phyloP scores from a whole-genome alignment of 2,113 vertebrate genomes.

The Chrysemys picta region DNA sequence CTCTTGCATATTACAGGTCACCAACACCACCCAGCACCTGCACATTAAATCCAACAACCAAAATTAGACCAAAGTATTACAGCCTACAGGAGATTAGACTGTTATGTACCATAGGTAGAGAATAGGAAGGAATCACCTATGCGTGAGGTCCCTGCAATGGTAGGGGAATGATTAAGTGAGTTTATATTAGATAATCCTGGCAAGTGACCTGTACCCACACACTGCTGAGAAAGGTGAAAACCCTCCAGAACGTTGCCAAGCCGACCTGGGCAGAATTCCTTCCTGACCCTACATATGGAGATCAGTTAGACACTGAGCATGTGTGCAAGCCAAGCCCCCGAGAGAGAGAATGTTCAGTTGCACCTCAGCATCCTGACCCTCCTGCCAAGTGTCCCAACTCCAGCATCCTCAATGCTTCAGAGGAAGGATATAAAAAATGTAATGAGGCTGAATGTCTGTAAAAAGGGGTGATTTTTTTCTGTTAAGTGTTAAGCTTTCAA shows the following conservation, averaged over 20 bases:
- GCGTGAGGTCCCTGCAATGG: background rate
- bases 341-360: background rate
- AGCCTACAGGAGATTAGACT: background rate
- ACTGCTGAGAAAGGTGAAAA: background rate
- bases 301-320: background rate
- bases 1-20: background rate
- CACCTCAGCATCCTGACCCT: background rate
- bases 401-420: background rate
- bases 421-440: background rate
- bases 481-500: background rate
- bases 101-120: background rate
- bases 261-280: background rate
- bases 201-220: background rate
- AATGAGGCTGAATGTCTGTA: background rate
- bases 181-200: background rate
- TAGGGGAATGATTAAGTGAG: background rate
- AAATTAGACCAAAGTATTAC: background rate
- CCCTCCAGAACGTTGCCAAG: background rate
- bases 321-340: background rate
- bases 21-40: background rate
- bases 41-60: background rate
- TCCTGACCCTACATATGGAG: background rate
- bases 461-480: background rate
- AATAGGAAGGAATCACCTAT: background rate
- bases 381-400: background rate